Evolutionary conservation across 1,140 invertebrate genomes (phyloP), one percentile per base, ranked within the genome.

Genomic region (Globodera rostochiensis): DNA sequence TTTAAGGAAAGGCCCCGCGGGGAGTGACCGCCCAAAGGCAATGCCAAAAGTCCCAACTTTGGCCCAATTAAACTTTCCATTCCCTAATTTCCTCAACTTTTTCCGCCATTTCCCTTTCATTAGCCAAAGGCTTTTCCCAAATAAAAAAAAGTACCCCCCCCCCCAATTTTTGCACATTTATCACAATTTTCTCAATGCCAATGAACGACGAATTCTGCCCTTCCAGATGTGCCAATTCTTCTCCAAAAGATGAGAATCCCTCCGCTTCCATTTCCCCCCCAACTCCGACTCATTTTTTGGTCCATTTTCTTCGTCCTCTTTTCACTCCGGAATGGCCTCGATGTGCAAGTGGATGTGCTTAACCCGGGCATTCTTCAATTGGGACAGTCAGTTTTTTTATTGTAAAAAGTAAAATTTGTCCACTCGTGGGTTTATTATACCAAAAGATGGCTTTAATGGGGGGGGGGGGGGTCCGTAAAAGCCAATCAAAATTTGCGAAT

Each of bases 291-390:
- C 57, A 60, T 60, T 60, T 60, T 60, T 60, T 60, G 57, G 57
- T 60, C 57, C 57, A 60, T 60, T 60, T 60, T 60, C 3, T 19
- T 60, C 11, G 13, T 60, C 57, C 57, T 60, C 57, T 60, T 60
- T 15, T 60, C 57, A 19, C 19, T 71, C n/a, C 69, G 69, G 69
- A 71, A 9, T 36, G 69, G 25, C 0, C 21, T 71, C 21, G 69
- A 71, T 36, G 69, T 71, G 9, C 69, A 71, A 71, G 69, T 71
- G n/a, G 21, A 71, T 19, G 25, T 71, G 69, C 69, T 15, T 21
- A 47, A 47, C 21, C 4, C 25, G 11, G 25, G n/a, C 9, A 71
- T 15, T 11, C 9, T 71, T 36, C 69, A 71, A 47, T 47, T 71
- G 69, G 69, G 69, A 25, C 69, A 71, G 69, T 71, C n/a, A 36